These are phyloP conservation scores for Caenorhabditis zanzibari DNA, from an alignment of 2,888 invertebrate species.

Conservation along the genomic window DNA sequence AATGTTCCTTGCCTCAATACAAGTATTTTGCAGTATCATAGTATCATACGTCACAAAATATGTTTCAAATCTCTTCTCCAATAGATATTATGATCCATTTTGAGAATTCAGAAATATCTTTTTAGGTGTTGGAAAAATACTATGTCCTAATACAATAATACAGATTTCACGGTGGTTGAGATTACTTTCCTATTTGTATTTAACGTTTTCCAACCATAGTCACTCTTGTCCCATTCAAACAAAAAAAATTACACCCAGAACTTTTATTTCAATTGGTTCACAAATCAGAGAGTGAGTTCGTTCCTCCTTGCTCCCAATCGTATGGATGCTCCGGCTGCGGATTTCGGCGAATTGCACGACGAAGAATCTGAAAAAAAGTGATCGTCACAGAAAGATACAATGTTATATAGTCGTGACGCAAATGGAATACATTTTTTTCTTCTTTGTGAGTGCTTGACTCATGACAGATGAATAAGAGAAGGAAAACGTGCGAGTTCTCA, in stretches of 20 bases:
- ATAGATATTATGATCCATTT: too few relatives aligned
- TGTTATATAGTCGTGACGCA: constrained; percentile 31
- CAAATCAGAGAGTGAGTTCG: constrained; percentile 41
- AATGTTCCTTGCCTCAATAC: too few relatives aligned
- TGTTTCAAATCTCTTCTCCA: too few relatives aligned
- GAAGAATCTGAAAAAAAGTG: constrained; percentile 51
- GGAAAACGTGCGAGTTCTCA: background rate
- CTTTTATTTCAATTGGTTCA: constrained; percentile 23
- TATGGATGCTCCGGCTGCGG: constrained; percentile 60
- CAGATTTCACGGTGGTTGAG: too few relatives aligned
- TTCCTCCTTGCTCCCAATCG: constrained; percentile 63
- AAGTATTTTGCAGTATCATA: too few relatives aligned
- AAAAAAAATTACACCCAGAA: background rate
- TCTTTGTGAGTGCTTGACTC: background rate
- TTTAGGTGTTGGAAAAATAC: too few relatives aligned
- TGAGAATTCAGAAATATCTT: too few relatives aligned
- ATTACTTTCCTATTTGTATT: too few relatives aligned
- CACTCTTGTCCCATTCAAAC: too few relatives aligned
- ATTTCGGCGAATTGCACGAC: constrained; percentile 52
- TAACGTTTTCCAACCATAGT: too few relatives aligned
- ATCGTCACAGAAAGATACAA: constrained; percentile 2
- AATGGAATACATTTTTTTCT: constrained; percentile 23
- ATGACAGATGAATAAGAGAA: background rate
- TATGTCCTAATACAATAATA: too few relatives aligned
- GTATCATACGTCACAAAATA: too few relatives aligned